Evolutionary conservation across 2,888 invertebrate genomes (phyloP), one percentile per base, ranked within the genome.

Genomic region (Xiphydria camelus): DNA sequence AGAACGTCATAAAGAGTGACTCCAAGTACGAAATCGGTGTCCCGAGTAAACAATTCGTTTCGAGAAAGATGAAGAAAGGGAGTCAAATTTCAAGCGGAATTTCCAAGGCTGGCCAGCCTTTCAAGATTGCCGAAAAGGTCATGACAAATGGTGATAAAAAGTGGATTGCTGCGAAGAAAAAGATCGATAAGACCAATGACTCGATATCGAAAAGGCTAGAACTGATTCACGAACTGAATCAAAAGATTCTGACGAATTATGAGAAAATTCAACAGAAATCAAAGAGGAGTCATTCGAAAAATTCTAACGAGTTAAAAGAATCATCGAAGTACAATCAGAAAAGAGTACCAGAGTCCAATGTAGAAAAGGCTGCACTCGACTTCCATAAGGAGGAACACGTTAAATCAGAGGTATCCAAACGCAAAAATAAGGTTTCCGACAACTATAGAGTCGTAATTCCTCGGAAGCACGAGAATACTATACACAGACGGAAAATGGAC

Each of bases 171-270:
- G 55, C 62, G 1, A 62, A 61, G 9, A 58, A 63, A n/a, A 68
- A 63, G 34, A 47, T 58, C 2, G 67, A 73, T 15, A 69, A 68
- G 17, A 61, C 64, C 6, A 67, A 66, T 47, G 71, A 73, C 41
- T 71, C 73, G 9, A 70, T 75, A 19, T 61, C 71, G 1, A 70
- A 72, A 36, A 57, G 75, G 6, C 47, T 72, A 3, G 67, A 70
- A 33, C 45, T 75, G 22, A 74, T 75, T 6, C 70, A 72, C 44
- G 74, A 75, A 31, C 46, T 75, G 17, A 75, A 75, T 50, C 70
- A 68, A 19, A 73, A 74, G 53, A 74, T 75, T 14, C 51, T 73
- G 2, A 64, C 66, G 2, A 75, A 70, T 44, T 68, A 69, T 42
- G 73, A 73, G 33, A 62, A 61, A 17, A 69, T 71, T 35, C 71